Evolutionary conservation across 2,113 vertebrate species (phyloP), one percentile per base, ranked within the genome.

Genomic region (Seriola rivoliana): DNA sequence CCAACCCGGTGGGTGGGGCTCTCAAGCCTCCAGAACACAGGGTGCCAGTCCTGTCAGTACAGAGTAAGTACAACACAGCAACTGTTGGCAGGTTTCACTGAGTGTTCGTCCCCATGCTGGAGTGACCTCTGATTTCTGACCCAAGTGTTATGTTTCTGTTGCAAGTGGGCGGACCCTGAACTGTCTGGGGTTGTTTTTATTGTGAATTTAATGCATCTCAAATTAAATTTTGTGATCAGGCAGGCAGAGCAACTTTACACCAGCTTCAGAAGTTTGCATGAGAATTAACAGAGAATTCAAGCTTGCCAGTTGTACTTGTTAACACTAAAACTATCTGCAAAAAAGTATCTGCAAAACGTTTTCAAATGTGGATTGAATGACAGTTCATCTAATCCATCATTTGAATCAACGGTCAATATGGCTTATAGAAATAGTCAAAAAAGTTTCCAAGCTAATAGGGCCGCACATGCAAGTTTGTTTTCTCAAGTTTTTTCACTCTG

Each of bases 11-110:
- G 91, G 91, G 85, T 81, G 85, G 89, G 86, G 86, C 81, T 83
- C 58, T 82, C 44, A 63, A 72, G 71, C 80, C 85, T 89, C 44
- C 76, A 85, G 90, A 75, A 85, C 85, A 84, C 89, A 73, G 77
- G 87, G 88, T 90, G 52, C 88, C 68, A 66, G 74, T 84, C 46
- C 78, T 90, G 75, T 89, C 89, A 81, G 82, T 58, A 77, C 40
- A 9, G 67, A 75, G 69, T 65, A 48, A 85, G 81, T 68, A 82
- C 81, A 91, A 90, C 87, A 86, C 73, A 74, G 68, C 87, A 88
- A 91, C 85, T 86, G 88, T 81, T 90, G 85, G 80, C 83, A 85
- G 88, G 42, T 70, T 42, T 82, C 72, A 67, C 5, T 3, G 4
- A 29, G 70, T 46, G 52, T 76, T 48, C 60, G 52, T 76, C 48